Evolutionary conservation across 2,888 invertebrate species (phyloP).

Genomic region (Cheilosia vulpina): DNA sequence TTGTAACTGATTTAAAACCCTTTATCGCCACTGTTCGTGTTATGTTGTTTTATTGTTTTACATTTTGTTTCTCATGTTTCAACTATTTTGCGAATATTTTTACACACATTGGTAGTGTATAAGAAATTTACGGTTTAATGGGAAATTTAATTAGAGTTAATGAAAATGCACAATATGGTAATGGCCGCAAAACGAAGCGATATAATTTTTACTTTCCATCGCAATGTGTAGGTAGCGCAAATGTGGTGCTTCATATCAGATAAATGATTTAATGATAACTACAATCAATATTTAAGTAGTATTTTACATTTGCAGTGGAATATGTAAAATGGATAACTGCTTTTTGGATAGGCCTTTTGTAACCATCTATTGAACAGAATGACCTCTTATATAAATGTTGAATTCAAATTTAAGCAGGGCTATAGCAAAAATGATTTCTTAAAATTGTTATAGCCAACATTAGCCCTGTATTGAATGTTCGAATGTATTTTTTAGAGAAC

Average conservation of each 20-base stretch:
- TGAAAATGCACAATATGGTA: slow-evolving; percentile 24
- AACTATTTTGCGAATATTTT: slow-evolving; percentile 8
- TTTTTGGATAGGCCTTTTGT: too few species aligned
- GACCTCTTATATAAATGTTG: too few species aligned
- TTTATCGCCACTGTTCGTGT: background rate
- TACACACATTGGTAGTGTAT: background rate
- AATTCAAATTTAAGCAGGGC: too few species aligned
- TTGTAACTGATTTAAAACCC: background rate
- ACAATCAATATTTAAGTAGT: slow-evolving; percentile 1
- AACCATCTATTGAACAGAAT: too few species aligned
- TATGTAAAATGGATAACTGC: too few species aligned
- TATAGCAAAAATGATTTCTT: too few species aligned
- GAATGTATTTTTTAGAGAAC: too few species aligned
- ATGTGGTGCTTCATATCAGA: background rate
- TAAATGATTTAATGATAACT: background rate
- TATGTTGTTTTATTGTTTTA: background rate
- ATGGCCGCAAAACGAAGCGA: slow-evolving; percentile 4
- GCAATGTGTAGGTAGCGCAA: background rate
- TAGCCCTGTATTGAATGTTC: too few species aligned
- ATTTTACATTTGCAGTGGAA: background rate
- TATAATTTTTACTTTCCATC: background rate
- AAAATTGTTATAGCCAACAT: too few species aligned
- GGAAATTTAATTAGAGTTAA: slow-evolving; percentile 21
- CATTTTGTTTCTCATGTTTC: background rate
- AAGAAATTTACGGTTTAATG: slow-evolving; percentile 12